A percentile compares a stretch with the other conserved stretches of the same genome.
phyloP scores from a whole-genome alignment of 2,113 vertebrate genomes.

The Pitta sordida region DNA sequence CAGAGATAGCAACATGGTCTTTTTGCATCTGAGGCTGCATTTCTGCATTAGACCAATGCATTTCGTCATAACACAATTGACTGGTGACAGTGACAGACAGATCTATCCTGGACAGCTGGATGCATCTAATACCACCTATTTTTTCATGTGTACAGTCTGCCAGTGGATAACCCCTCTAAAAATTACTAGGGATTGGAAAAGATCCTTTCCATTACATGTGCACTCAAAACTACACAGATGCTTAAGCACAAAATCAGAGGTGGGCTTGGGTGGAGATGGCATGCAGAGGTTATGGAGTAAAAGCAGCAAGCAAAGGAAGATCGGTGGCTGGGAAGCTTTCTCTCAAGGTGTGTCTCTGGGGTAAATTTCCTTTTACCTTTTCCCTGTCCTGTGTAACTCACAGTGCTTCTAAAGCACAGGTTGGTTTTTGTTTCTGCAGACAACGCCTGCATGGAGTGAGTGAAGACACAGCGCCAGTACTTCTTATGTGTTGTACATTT shows the following conservation, averaged over 20 bases:
- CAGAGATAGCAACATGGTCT: not conserved
- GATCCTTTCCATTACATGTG: not conserved
- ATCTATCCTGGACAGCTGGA: not conserved
- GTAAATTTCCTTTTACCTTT: not conserved
- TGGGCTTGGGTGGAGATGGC: accelerated
- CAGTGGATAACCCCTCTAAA: not conserved
- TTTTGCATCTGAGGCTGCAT: not conserved
- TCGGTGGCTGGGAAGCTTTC: not conserved
- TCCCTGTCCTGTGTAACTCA: not conserved
- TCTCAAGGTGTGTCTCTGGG: not conserved
- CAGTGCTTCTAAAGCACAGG: not conserved
- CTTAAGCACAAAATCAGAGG: not conserved
- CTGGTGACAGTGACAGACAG: not conserved
- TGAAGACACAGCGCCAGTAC: not conserved
- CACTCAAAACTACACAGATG: not conserved
- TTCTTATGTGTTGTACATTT: not conserved
- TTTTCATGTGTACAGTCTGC: not conserved
- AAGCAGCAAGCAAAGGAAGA: not conserved
- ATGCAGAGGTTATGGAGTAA: not conserved
- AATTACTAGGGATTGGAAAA: not conserved
- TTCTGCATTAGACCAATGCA: not conserved
- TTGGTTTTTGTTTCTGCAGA: conserved; percentile 17
- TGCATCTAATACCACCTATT: not conserved
- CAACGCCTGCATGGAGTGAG: not conserved
- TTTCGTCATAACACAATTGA: not conserved